Percentiles rank a stretch among this genome's conserved stretches.
phyloP scores from a whole-genome alignment of 2,113 vertebrate species.

The Balaenoptera acutorostrata region DNA sequence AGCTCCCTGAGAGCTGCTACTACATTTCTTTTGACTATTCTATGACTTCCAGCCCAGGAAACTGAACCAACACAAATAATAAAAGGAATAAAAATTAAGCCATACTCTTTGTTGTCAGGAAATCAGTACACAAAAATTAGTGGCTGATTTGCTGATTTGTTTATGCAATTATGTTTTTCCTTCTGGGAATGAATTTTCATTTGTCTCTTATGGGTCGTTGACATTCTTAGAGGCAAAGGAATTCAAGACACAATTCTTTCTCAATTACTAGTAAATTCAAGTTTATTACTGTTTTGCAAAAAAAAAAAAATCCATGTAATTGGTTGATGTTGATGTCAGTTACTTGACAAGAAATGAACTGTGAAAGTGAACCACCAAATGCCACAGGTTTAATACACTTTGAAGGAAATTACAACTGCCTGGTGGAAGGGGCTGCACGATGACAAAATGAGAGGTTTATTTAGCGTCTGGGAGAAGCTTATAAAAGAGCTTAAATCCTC shows the following conservation, averaged over 20 bases:
- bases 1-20: neutral
- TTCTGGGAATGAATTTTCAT: slow-evolving; percentile 50
- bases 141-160: neutral
- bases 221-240: slow-evolving; percentile 28
- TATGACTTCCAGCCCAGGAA: neutral
- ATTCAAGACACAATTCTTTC: slow-evolving; percentile 40
- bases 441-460: slow-evolving; percentile 88
- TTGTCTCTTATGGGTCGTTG: neutral
- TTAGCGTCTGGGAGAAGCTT: slow-evolving; percentile 86
- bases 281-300: slow-evolving; percentile 62
- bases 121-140: neutral
- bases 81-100: neutral
- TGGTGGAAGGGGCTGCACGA: slow-evolving; percentile 52
- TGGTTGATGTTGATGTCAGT: slow-evolving; percentile 68
- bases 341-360: slow-evolving; percentile 59
- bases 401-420: slow-evolving; percentile 61
- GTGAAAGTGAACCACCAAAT: slow-evolving; percentile 50
- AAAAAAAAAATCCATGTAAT: slow-evolving; percentile 28
- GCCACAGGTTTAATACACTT: slow-evolving; percentile 52
- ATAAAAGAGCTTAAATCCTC: slow-evolving; percentile 85
- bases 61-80: neutral
- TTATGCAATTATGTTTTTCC: slow-evolving; percentile 22
- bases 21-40: neutral
- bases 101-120: neutral
- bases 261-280: slow-evolving; percentile 39